Evolutionary conservation across 2,113 vertebrate genomes (phyloP), one percentile per base, ranked within the genome.

Genomic region (Amblyornis subalaris): DNA sequence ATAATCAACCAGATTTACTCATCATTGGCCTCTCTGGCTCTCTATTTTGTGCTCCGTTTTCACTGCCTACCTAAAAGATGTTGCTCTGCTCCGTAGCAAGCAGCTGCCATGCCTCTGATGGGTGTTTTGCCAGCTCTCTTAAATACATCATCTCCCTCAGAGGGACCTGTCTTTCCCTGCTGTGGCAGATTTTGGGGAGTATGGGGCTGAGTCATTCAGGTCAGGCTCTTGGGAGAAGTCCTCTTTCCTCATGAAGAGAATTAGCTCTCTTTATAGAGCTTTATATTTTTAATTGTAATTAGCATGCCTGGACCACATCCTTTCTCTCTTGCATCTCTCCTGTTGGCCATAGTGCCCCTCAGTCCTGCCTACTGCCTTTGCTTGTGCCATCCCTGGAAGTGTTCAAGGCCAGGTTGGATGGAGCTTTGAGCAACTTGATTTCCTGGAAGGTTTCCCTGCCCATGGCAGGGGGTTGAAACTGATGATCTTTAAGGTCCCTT

Each of bases 381-480:
- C 16, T 81, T 51, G 17, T 64, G 61, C 67, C 36, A 38, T 45
- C 8, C 42, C 40, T 75, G 35, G n/a, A 89, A 69, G 26, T 62
- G 40, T 61, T 69, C 54, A 75, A 55, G 35, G 35, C 31, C 31
- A 61, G 31, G 18, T 10, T 69, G 54, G n/a, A 55, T 48, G 40
- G 31, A 14, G 54, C 8, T 82, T 54, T 3, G 17, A 47, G 44
- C 21, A 42, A 82, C 29, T 21, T 75, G n/a, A 48, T 48, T 40
- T 76, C 10, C 2, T 61, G 47, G 54, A 54, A 38, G 20, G 20
- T 51, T 11, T 36, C 66, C n/a, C 47, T 69, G 47, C 25, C 35
- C 35, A 15, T 61, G 47, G 7, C 0, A 0, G 1, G 1, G 2
- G 2, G 2, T 11, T 33, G 31, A 18, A 69, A 69, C 14, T 42